A percentile compares a stretch with the other conserved stretches of the same genome.
These are phyloP conservation scores for Luffia ferchaultella DNA, from an alignment of 2,888 invertebrate species.

Conservation along the genomic window DNA sequence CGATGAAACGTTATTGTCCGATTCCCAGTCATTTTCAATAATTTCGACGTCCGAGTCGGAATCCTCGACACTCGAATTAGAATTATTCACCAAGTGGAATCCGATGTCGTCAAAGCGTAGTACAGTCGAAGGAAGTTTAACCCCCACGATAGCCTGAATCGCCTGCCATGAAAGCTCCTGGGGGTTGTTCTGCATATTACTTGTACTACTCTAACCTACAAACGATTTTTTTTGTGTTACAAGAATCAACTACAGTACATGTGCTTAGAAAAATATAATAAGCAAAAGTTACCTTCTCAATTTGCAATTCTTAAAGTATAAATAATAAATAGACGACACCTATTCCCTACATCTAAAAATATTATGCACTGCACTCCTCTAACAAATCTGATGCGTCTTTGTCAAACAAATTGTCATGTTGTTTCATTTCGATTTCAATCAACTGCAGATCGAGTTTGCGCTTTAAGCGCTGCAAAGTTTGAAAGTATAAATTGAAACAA, in stretches of 20 bases:
- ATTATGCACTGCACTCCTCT: conserved; percentile 42
- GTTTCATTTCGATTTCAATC: neutral
- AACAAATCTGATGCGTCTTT: conserved; percentile 15
- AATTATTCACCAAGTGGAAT: conserved; percentile 55
- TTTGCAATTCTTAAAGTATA: conserved; percentile 32
- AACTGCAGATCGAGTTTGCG: no score
- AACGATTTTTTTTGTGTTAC: conserved; percentile 46
- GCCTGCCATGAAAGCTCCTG: conserved; percentile 68
- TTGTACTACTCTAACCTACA: conserved; percentile 66
- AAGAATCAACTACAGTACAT: conserved; percentile 18
- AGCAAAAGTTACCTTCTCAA: conserved; percentile 39
- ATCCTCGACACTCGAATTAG: conserved; percentile 52
- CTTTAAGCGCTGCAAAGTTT: no score
- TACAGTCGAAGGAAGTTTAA: conserved; percentile 61
- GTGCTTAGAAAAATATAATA: conserved; percentile 11
- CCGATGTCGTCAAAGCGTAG: conserved; percentile 63
- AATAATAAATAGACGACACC: conserved; percentile 51
- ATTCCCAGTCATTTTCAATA: conserved; percentile 61
- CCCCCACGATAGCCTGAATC: conserved; percentile 64
- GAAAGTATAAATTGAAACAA: no score
- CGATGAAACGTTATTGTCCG: conserved; percentile 54
- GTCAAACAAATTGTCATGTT: conserved; percentile 12
- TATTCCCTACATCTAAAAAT: conserved; percentile 67
- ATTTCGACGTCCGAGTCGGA: conserved; percentile 63
- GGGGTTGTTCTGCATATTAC: conserved; percentile 68